Evolutionary conservation across 2,888 invertebrate species (phyloP), one percentile per base, ranked within the genome.

Genomic region (Pyrochroa serraticornis): DNA sequence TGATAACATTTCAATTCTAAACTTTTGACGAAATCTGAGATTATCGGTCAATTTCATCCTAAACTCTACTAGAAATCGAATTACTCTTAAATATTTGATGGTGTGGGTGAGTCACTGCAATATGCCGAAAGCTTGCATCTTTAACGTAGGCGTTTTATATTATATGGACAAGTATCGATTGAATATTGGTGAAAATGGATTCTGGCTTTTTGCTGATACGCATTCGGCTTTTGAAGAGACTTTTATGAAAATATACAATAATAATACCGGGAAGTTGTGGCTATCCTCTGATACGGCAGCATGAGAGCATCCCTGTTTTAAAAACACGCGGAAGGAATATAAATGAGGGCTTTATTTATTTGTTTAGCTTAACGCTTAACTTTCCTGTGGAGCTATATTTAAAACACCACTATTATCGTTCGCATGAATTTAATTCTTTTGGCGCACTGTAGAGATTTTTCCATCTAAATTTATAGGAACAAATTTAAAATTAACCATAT

Each of bases 181-280:
- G 50, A 50, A 50, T 50, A 43, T 34, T 9, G 42, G 31, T 14
- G 50, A 42, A 42, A 50, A 50, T 50, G 50, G 50, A 50, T 50
- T 42, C 36, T 36, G 50, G 36, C 50, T 50, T 43, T 50, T 50
- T 50, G 50, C 50, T 50, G 42, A 50, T 50, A 50, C 42, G 50
- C 50, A 50, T 42, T 50, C 30, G 39, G 48, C 48, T 48, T 47
- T 47, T 38, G 50, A 50, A 13, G 33, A 35, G 50, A 50, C 50
- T 50, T 50, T 49, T 49, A 50, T 50, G 50, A 50, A 50, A 50
- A 50, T 50, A 43, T 50, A 43, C 50, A 42, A 50, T 50, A 50
- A 48, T 48, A 48, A 48, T 33, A 22, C 22, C 9, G 9, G 32
- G 31, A 10, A 44, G 33, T 44, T 33, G 44, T 46, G 46, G 30